Conservation (phyloP, 2,888 invertebrate species). For the Paralinhomoeus sp. region DNA sequence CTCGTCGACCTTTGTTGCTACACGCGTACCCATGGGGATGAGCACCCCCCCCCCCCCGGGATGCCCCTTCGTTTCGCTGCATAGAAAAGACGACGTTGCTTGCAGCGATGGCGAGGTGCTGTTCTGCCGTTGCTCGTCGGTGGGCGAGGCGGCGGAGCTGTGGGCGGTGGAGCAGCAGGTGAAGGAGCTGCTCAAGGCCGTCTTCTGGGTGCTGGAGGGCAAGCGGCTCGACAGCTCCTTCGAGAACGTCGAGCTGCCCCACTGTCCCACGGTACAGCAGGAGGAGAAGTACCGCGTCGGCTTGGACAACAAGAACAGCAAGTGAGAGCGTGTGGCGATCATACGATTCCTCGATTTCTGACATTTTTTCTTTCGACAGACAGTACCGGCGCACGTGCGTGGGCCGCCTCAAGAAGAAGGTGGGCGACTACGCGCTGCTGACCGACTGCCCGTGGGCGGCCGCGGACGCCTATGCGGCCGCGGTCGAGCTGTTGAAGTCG, state of each 20-base stretch:
- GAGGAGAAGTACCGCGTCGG: constrained; percentile 82
- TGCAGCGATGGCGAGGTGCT: constrained; percentile 9
- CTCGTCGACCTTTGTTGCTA: too few relatives aligned
- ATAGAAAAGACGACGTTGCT: too few relatives aligned
- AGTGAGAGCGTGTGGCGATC: constrained; percentile 7
- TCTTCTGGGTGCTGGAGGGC: constrained; percentile 87
- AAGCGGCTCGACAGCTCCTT: constrained; percentile 45
- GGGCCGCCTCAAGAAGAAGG: constrained; percentile 69
- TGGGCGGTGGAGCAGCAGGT: constrained; percentile 8
- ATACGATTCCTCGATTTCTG: too few relatives aligned
- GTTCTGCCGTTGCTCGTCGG: too few relatives aligned
- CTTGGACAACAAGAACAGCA: constrained; percentile 40
- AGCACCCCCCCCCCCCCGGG: too few relatives aligned
- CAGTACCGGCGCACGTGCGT: constrained; percentile 67
- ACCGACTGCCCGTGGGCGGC: constrained; percentile 67
- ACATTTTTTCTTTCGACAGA: too few relatives aligned
- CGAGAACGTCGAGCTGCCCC: constrained; percentile 32
- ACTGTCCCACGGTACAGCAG: constrained; percentile 66
- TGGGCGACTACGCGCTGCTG: constrained; percentile 76
- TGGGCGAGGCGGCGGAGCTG: constrained; percentile 10
- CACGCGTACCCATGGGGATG: too few relatives aligned
- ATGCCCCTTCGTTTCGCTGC: too few relatives aligned
- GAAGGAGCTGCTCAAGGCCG: constrained; percentile 62
- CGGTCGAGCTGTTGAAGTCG: constrained; percentile 58
- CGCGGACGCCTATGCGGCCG: constrained; percentile 57